Evolutionary conservation across 2,888 invertebrate species (phyloP).

Genomic region (Cantharis nigra): DNA sequence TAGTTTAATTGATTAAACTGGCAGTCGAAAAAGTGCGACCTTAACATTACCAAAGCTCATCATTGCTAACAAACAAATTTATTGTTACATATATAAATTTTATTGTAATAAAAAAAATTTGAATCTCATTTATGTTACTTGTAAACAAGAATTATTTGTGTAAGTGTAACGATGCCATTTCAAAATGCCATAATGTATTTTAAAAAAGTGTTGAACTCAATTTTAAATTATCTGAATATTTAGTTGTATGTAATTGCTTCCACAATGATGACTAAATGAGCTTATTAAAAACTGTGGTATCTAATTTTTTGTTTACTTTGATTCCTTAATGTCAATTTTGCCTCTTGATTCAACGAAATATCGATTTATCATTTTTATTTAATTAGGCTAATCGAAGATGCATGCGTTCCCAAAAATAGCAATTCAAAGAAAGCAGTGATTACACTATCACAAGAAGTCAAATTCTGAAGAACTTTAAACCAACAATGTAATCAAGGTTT

Average conservation of each 20-base stretch:
- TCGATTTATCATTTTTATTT: not conserved
- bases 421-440: not conserved
- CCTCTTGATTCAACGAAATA: not conserved
- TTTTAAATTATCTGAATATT: conserved; percentile 47
- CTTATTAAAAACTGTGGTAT: conserved; percentile 46
- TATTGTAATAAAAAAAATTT: conserved; percentile 33
- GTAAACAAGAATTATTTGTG: conserved; percentile 40
- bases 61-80: not conserved
- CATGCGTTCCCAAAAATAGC: not conserved
- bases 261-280: conserved; percentile 55
- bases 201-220: conserved; percentile 38
- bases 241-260: conserved; percentile 53
- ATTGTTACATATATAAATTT: conserved; percentile 12
- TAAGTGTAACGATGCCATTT: conserved; percentile 46
- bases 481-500: not conserved
- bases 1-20: conserved; percentile 1
- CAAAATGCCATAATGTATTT: conserved; percentile 49
- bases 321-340: not conserved
- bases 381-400: not conserved
- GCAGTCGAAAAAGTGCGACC: conserved; percentile 18
- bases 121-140: conserved; percentile 40
- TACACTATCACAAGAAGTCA: not conserved
- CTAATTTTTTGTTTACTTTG: conserved; percentile 10
- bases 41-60: conserved; percentile 12
- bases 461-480: not conserved